Base-by-base conservation (phyloP, 2,113 vertebrate genomes). In the Chrysemys picta region DNA sequence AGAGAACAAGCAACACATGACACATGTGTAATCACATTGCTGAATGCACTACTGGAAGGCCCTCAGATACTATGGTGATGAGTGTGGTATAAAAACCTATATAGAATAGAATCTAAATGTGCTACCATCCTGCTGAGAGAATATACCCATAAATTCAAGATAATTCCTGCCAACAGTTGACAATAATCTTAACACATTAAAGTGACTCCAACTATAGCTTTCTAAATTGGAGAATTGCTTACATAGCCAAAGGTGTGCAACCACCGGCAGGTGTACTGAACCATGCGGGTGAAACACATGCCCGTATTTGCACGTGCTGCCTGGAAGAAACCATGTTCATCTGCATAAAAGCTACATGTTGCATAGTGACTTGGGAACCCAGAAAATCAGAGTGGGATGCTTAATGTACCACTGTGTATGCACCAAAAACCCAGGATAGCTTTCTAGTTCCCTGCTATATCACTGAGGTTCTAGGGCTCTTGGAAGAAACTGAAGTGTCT, bases 361-460 rank as follows among this genome's bases (percentile, higher is more conserved):
- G 42, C n/a, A 42, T 76, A 45, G 38, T 76, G 22, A 76, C 42
- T 25, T 2, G 3, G 19, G 38, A 45, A 76, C 24, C 42, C 21
- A 16, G 12, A 56, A 54, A 54, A 56, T 3, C 79, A 52, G 59
- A 38, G 35, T 19, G 62, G 35, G 62, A 69, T n/a, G 62, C 14
- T 2, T 6, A 24, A 1, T 22, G 59, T 22, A 45, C 8, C 80
- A 31, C 19, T 5, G 38, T 2, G 19, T 9, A 10, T 2, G 45
- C 25, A 57, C 59, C 38, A 10, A 31, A 47, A 17, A 49, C 38
- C 84, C 56, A 49, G 14, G 42, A 78, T 35, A 4, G 24, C 1
- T 84, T 79, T 38, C 62, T 42, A 90, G 19, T 12, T 84, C 80
- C 29, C 62, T 21, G 42, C 8, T 50, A 56, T 38, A 22, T 31